These are phyloP conservation scores for Rhinella marina DNA, from an alignment of 2,797 vertebrate species.

Conservation along the genomic window DNA sequence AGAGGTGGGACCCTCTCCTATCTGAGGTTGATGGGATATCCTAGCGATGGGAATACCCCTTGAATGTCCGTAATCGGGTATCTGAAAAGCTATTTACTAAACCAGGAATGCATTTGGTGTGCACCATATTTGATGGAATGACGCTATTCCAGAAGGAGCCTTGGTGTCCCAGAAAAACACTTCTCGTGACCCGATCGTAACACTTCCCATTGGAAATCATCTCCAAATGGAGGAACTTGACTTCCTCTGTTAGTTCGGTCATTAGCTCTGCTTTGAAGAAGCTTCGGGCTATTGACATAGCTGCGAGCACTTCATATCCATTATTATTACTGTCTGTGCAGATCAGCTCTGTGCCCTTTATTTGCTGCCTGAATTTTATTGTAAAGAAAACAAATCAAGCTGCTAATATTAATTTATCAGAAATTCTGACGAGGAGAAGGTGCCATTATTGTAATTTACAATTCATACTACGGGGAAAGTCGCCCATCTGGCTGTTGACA, in stretches of 20 bases:
- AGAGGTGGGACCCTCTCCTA: too few species aligned
- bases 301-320: constrained; percentile 39
- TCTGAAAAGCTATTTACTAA: too few species aligned
- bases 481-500: neutral
- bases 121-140: too few species aligned
- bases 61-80: too few species aligned
- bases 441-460: constrained; percentile 3
- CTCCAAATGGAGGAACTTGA: neutral
- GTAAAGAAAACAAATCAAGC: constrained; percentile 16
- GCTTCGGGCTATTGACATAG: constrained; percentile 54
- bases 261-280: constrained; percentile 3
- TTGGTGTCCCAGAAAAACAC: neutral
- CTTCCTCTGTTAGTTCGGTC: constrained; percentile 17
- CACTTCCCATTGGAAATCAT: neutral
- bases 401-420: neutral
- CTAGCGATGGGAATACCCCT: too few species aligned
- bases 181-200: neutral
- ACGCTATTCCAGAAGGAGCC: neutral
- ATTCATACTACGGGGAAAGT: neutral
- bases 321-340: neutral
- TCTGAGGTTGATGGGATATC: too few species aligned
- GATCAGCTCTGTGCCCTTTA: constrained; percentile 26
- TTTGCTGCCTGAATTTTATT: constrained; percentile 24
- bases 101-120: too few species aligned
- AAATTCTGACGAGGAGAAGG: neutral